phyloP scores from a whole-genome alignment of 2,113 vertebrate species.

The Monopterus albus region DNA sequence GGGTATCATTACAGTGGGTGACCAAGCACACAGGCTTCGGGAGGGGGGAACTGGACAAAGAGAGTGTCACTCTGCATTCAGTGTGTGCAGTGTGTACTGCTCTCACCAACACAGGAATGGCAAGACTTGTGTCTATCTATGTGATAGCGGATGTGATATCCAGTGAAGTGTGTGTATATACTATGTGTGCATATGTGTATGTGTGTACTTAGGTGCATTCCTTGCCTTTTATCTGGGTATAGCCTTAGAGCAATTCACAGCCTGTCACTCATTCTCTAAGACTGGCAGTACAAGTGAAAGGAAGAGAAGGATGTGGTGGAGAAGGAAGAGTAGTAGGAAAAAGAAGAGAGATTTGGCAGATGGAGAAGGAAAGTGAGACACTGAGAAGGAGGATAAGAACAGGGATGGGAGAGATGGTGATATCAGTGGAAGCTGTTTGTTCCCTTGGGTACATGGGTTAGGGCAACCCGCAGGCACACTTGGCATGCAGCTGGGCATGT shows the following conservation, averaged over 20 bases:
- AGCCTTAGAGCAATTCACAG: conserved; percentile 81
- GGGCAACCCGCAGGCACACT: conserved; percentile 78
- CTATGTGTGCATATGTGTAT: conserved; percentile 31
- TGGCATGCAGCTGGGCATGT: conserved; percentile 82
- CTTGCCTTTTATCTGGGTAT: conserved; percentile 79
- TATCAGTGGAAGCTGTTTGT: conserved; percentile 65
- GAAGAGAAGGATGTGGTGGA: conserved; percentile 56
- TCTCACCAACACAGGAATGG: conserved; percentile 46
- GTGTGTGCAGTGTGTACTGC: conserved; percentile 61
- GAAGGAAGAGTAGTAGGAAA: too few species aligned
- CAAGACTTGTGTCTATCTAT: conserved; percentile 63
- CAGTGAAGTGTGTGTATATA: conserved; percentile 49
- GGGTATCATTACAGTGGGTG: conserved; percentile 64
- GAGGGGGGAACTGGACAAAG: conserved; percentile 66
- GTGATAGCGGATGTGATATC: conserved; percentile 69
- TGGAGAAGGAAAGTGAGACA: too few species aligned
- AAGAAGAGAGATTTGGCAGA: conserved; percentile 24
- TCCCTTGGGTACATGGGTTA: conserved; percentile 70
- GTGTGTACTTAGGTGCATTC: conserved; percentile 53
- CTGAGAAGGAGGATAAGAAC: too few species aligned
- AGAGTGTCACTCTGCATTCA: conserved; percentile 72
- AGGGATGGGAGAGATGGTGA: conserved; percentile 51
- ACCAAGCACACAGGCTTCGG: conserved; percentile 63
- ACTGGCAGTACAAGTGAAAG: conserved; percentile 64
- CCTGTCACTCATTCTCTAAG: conserved; percentile 76